Base-by-base conservation (phyloP, 2,888 invertebrate species). In the Adineta ricciae region DNA sequence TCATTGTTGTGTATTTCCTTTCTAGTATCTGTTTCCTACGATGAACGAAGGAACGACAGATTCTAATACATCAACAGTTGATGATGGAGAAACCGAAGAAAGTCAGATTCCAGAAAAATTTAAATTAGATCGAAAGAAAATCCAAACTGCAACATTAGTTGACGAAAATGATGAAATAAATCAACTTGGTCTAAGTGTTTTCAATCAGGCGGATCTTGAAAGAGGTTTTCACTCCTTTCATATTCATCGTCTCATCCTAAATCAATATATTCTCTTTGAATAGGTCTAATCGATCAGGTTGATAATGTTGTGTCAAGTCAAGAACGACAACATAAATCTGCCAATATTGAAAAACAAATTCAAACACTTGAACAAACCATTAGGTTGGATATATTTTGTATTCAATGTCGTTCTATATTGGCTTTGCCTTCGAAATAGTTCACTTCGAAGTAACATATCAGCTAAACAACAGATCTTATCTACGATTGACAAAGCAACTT, bases 151-250 rank as follows among this genome's bases (percentile, higher is more conserved):
- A 41, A 78, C 41, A 24, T 41, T 78, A 38, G n/a, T 78, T 21
- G 78, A 78, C 11, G 78, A 78, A 78, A 41, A 78, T 32, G 78
- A 78, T 78, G 78, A 78, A 78, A 14, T 78, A 1, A 78, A 41
- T 38, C 78, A 78, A 41, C 41, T 78, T 41, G 78, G 78, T 78
- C 41, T 78, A 78, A 78, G 19, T n/a, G 41, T 78, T 24, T 78
- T 78, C n/a, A 78, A 78, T n/a, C 38, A 78, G n/a, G 24, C 38
- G n/a, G 78, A 78, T 78, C 78, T 78, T 41, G 78, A 78, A 32
- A 38, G 41, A 32, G 78, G 73, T 72, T 5, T 46, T n/a, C n/a
- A 11, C 4, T 36, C 1, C 1, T 72, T 72, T 72, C 19, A 2
- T 72, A 2, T 2, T 3, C 8, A 72, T 72, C 36, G 1, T 32